Evolutionary conservation across 2,113 vertebrate species (phyloP).

Genomic region (Phylloscopus whistleri): DNA sequence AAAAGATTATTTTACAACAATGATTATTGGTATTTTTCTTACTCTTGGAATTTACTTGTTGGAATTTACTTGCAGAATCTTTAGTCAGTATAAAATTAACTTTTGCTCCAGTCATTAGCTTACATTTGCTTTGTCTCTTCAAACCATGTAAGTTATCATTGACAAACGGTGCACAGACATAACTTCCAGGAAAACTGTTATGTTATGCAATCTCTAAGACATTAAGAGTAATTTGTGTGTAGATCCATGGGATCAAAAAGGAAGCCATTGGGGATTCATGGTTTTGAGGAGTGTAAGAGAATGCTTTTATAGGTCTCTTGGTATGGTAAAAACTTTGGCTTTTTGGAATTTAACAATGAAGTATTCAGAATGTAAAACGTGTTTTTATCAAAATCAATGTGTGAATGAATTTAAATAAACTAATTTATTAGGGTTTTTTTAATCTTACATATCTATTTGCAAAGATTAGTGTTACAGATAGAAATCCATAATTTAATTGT

Average conservation of each 20-base stretch:
- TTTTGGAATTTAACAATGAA: neutral
- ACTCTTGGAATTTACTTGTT: neutral
- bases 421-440: neutral
- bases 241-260: neutral
- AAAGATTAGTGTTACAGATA: conserved; percentile 45
- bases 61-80: neutral
- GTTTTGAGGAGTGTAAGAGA: neutral
- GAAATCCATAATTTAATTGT: conserved; percentile 53
- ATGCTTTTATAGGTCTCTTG: neutral
- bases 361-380: neutral
- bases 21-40: neutral
- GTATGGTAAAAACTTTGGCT: neutral
- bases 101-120: neutral
- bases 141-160: neutral
- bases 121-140: neutral
- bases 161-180: neutral
- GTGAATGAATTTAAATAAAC: conserved; percentile 60
- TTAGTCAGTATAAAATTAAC: neutral
- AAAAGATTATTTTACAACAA: neutral
- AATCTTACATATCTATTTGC: neutral
- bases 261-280: neutral
- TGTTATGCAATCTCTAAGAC: neutral
- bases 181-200: neutral
- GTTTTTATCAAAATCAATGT: conserved; percentile 37
- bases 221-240: conserved; percentile 4